Conservation (phyloP, 2,888 invertebrate genomes). For the Euproctis similis region DNA sequence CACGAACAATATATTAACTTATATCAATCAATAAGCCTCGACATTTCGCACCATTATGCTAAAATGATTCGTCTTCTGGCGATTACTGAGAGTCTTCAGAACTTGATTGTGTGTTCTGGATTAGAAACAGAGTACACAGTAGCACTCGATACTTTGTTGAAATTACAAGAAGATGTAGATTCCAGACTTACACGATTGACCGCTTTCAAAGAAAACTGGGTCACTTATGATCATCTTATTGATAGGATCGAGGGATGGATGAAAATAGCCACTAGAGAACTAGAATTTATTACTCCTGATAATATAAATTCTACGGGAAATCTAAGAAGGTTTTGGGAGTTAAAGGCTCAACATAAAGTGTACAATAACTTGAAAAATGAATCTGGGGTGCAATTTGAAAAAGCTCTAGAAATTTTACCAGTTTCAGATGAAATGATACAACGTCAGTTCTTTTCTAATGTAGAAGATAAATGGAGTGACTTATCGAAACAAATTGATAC, state of each 20-base stretch:
- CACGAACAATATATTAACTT: conserved; percentile 89
- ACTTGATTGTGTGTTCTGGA: conserved; percentile 83
- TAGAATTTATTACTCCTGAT: conserved; percentile 79
- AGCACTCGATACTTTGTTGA: conserved; percentile 81
- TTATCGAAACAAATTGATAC: conserved; percentile 78
- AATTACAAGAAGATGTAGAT: conserved; percentile 85
- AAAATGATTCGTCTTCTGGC: conserved; percentile 83
- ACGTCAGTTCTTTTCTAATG: conserved; percentile 84
- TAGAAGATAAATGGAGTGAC: conserved; percentile 85
- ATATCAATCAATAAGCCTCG: conserved; percentile 86
- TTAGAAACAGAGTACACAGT: conserved; percentile 84
- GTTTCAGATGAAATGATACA: conserved; percentile 90
- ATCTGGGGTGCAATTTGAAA: conserved; percentile 83
- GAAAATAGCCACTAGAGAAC: conserved; percentile 81
- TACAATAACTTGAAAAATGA: conserved; percentile 86
- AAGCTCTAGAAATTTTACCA: conserved; percentile 84
- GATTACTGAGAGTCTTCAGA: conserved; percentile 83
- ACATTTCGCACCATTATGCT: conserved; percentile 87
- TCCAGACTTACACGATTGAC: conserved; percentile 81
- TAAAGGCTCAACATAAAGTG: conserved; percentile 90
- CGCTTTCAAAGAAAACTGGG: conserved; percentile 87
- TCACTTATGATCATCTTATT: conserved; percentile 81
- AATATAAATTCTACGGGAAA: conserved; percentile 80
- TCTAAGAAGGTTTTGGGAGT: conserved; percentile 90
- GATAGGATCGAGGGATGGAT: conserved; percentile 87